Evolutionary conservation across 2,113 vertebrate genomes (phyloP).

Genomic region (Nipponia nippon): DNA sequence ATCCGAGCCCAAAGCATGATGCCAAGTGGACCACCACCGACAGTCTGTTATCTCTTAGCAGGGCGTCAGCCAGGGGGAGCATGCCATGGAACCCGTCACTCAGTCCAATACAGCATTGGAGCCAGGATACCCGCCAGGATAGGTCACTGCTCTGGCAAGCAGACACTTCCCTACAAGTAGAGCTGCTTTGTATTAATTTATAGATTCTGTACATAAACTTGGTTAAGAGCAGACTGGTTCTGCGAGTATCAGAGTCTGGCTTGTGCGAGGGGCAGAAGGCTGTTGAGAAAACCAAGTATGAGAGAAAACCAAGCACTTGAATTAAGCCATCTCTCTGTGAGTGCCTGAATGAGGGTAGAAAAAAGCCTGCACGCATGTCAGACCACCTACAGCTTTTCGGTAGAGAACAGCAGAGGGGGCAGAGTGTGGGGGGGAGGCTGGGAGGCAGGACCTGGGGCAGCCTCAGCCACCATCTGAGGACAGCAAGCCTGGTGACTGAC

Average conservation of each 20-base stretch:
- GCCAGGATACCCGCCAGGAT: neutral
- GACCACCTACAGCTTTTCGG: neutral
- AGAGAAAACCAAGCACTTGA: neutral
- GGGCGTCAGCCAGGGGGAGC: neutral
- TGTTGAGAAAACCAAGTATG: neutral
- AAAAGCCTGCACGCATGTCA: neutral
- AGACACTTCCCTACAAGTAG: neutral
- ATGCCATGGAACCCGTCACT: neutral
- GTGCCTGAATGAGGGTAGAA: neutral
- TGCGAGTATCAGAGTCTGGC: neutral
- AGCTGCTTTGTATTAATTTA: neutral
- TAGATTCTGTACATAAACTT: neutral
- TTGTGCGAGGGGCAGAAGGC: neutral
- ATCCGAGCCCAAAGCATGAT: neutral
- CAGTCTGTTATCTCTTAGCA: neutral
- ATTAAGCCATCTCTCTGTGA: neutral
- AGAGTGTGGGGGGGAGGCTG: neutral
- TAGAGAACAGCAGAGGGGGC: neutral
- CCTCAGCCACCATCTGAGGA: neutral
- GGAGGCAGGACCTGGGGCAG: neutral
- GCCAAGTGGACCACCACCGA: fast-evolving
- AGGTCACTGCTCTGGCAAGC: neutral
- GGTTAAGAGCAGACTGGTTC: neutral
- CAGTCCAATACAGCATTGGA: fast-evolving
- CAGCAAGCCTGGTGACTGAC: neutral